Conservation (phyloP, 1,140 invertebrate genomes). For the Anadara kagoshimensis region DNA sequence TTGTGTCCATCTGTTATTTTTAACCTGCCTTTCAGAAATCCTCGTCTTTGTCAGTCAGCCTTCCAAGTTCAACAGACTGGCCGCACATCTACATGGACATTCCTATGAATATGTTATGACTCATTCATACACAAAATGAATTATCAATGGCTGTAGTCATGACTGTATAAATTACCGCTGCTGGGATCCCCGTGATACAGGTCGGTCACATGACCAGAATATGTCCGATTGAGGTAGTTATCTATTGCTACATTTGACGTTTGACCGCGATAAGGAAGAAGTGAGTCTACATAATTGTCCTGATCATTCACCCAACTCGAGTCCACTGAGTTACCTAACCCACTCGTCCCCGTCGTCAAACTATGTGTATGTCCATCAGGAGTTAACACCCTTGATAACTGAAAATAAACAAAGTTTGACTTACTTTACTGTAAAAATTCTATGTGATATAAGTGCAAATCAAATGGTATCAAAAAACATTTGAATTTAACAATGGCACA, state of each 20-base stretch:
- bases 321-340: conserved; percentile 49
- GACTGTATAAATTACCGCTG: conserved; percentile 32
- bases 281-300: conserved; percentile 28
- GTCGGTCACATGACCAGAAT: conserved; percentile 26
- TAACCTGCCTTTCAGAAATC: too few relatives aligned
- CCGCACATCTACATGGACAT: too few relatives aligned
- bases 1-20: too few relatives aligned
- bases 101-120: too few relatives aligned
- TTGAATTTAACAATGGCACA: too few relatives aligned
- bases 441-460: too few relatives aligned
- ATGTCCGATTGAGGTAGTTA: conserved; percentile 42
- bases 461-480: too few relatives aligned
- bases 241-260: conserved; percentile 20
- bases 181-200: conserved; percentile 36
- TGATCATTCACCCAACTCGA: conserved; percentile 53
- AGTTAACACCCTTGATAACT: conserved; percentile 34
- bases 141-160: conserved; percentile 16
- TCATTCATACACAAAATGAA: too few relatives aligned
- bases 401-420: conserved; percentile 31
- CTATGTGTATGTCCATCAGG: conserved; percentile 45
- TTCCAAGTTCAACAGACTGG: too few relatives aligned
- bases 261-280: conserved; percentile 31
- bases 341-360: conserved; percentile 53
- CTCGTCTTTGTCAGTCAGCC: too few relatives aligned
- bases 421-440: too few relatives aligned